Base-by-base conservation (phyloP, 1,140 invertebrate genomes). In the Zaprionus davidi region DNA sequence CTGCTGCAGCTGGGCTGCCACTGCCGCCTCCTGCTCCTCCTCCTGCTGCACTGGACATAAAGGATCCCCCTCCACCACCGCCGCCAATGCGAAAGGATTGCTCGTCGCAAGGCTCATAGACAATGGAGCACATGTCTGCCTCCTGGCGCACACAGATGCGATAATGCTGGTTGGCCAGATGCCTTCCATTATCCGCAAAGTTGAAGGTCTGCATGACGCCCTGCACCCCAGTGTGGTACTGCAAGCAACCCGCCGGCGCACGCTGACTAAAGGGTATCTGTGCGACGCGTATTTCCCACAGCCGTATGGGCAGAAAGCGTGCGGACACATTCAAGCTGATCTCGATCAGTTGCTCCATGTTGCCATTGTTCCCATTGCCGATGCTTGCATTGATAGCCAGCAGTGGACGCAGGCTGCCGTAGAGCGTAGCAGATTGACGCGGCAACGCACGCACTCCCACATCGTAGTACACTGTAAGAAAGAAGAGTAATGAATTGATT, bases 91-190 rank as follows among this genome's bases (percentile, higher is more conserved):
- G 94, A 91, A 97, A 97, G 2, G 96, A 96, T 77, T 96, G 95
- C 44, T 94, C 93, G 78, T 96, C 95, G 68, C 96, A 97, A 0
- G 96, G 96, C 68, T 95, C 93, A 91, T 97, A 97, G 2, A 94
- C 93, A n/a, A 97, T 95, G 11, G 96, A 96, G 81, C 96, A 97
- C 94, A 95, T 95, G 0, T 94, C 95, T 12, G 91, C 83, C 80
- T 96, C 96, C 77, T 96, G 95, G 13, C 96, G 93, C 49, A 97
- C 94, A 81, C 96, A 97, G n/a, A 96, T 95, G 49, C 94, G 93
- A 92, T 97, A 97, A 82, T 97, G 95, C 78, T 97, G 96, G 73
- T 95, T 93, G 0, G 97, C 95, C n/a, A 97, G 91, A 77, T 96
- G 96, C 3, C 96, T 93, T 0, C 96, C 96, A 87, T 97, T 97